Percentiles rank a stretch among this genome's conserved stretches.
These are phyloP conservation scores for Cololabis saira DNA, from an alignment of 2,113 vertebrate genomes.

Conservation along the genomic window DNA sequence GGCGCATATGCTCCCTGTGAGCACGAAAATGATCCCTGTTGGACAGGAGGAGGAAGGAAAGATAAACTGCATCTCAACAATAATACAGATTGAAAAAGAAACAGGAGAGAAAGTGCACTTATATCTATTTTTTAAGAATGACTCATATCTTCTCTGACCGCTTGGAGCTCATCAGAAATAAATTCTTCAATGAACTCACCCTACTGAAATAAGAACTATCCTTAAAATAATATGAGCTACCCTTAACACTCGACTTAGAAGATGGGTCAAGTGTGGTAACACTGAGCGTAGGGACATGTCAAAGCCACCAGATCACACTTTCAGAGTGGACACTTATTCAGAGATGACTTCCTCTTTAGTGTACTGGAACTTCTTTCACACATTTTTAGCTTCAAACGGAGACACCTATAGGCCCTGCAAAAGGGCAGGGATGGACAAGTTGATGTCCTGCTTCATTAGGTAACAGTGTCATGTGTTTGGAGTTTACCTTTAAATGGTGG, in stretches of 20 bases:
- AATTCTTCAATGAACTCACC: constrained; percentile 18
- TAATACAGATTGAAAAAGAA: neutral
- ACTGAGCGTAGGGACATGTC: constrained; percentile 14
- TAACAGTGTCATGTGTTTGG: too few relatives aligned
- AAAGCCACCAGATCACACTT: constrained; percentile 14
- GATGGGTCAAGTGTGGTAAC: constrained; percentile 30
- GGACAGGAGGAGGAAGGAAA: constrained; percentile 27
- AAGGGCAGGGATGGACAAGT: too few relatives aligned
- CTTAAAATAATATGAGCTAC: constrained; percentile 36
- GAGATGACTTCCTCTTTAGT: neutral
- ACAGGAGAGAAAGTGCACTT: neutral
- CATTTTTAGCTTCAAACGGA: neutral
- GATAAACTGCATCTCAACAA: neutral
- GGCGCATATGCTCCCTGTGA: constrained; percentile 86
- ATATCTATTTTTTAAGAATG: neutral
- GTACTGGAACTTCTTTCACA: neutral
- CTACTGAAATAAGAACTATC: constrained; percentile 25
- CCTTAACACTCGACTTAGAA: constrained; percentile 12
- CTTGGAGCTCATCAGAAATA: constrained; percentile 5
- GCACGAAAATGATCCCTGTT: constrained; percentile 87
- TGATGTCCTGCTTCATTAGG: too few relatives aligned
- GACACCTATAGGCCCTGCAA: too few relatives aligned
- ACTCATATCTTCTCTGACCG: neutral
- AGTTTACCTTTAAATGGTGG: too few relatives aligned
- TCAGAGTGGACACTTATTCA: neutral